A percentile compares a stretch with the other conserved stretches of the same genome.
phyloP scores from a whole-genome alignment of 2,113 vertebrate species.

The Malurus elegans region DNA sequence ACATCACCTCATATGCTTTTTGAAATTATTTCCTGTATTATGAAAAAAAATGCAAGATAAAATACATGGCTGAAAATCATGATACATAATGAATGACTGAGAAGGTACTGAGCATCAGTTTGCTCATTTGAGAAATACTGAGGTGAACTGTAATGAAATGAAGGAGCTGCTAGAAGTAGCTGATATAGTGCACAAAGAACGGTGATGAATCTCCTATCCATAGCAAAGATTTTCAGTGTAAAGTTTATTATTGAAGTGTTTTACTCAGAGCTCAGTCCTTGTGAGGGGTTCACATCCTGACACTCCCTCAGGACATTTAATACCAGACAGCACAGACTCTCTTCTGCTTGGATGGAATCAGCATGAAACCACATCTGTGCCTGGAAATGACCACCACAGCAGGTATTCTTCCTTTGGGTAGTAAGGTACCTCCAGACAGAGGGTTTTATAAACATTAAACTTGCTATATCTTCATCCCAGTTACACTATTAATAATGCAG shows the following conservation, averaged over 20 bases:
- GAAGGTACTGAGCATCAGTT: neutral
- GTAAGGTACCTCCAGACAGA: neutral
- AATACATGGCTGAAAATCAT: neutral
- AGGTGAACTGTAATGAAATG: neutral
- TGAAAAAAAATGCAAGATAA: neutral
- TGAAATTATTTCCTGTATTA: neutral
- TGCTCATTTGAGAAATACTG: neutral
- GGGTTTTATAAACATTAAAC: neutral
- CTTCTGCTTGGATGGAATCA: neutral
- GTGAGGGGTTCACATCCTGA: neutral
- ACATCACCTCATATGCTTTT: neutral
- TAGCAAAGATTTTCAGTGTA: neutral
- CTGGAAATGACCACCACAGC: neutral
- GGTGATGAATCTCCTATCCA: neutral
- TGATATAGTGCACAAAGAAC: neutral
- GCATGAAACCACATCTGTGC: neutral
- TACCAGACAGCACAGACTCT: neutral
- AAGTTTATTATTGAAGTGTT: neutral
- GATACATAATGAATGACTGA: accelerated
- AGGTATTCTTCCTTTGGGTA: neutral
- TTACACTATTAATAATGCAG: neutral
- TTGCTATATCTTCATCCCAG: neutral
- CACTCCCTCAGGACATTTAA: neutral
- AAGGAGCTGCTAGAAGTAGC: neutral
- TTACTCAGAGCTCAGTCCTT: neutral